Evolutionary conservation across 2,888 invertebrate genomes (phyloP).

Genomic region (Matsumyia berberina): DNA sequence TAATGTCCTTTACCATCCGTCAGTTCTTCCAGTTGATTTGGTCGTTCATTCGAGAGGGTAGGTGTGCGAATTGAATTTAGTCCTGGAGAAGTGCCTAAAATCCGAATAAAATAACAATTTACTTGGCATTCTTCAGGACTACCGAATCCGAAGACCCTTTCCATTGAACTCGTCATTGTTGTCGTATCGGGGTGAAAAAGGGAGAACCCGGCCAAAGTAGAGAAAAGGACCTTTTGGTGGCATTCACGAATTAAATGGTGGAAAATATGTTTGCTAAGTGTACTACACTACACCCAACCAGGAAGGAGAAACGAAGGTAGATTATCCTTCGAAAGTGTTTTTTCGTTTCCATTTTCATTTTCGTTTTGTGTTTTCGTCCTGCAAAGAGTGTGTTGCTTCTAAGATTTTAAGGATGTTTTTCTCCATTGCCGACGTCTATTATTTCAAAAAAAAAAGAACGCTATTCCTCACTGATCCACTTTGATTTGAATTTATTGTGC

Average conservation of each 20-base stretch:
- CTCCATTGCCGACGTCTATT: conserved; percentile 4
- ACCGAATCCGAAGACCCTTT: conserved; percentile 14
- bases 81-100: conserved; percentile 56
- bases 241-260: conserved; percentile 56
- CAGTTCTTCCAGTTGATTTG: neutral
- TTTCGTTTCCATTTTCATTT: no score
- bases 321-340: conserved; percentile 7
- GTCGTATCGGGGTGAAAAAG: neutral
- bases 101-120: conserved; percentile 63
- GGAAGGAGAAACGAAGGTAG: conserved; percentile 1
- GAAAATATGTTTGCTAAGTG: conserved; percentile 60
- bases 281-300: neutral
- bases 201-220: neutral
- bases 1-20: neutral
- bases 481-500: conserved; percentile 72
- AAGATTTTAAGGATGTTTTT: conserved; percentile 36
- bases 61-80: conserved; percentile 55
- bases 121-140: conserved; percentile 47
- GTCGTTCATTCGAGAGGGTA: neutral
- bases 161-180: neutral
- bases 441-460: conserved; percentile 22
- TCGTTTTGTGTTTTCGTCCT: conserved; percentile 16
- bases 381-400: conserved; percentile 24
- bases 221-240: conserved; percentile 34
- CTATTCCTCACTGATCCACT: conserved; percentile 63